Evolutionary conservation across 2,797 vertebrate species (phyloP), one percentile per base, ranked within the genome.

Genomic region (Buceros bicornis): DNA sequence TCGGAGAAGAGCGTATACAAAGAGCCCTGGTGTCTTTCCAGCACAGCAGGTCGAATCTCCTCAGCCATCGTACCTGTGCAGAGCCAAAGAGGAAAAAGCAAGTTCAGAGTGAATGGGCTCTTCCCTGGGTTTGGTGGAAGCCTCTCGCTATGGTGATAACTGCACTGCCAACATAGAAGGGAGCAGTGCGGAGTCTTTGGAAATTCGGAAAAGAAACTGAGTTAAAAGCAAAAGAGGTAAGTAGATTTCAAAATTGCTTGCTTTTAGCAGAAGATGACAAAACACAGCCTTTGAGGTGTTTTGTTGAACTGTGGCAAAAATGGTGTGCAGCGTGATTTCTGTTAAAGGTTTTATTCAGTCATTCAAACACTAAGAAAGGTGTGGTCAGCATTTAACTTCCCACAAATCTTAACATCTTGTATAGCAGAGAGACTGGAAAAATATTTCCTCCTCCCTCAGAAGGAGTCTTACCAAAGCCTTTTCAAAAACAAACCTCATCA

Each of bases 41-140:
- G 87, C 83, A 98, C 98, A 0, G 98, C 98, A 0, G 99, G 98
- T 25, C 92, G 97, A 20, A 93, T 95, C 93, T 99, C 99, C 51
- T 98, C 96, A 12, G 96, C 98, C 99, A 99, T 99, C 2, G 99
- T 99, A 71, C 99, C 99, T 99, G 89, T 2, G 83, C 54, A 83
- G 76, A 93, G 64, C 11, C 87, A 95, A 33, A 87, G 29, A 24
- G 16, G 20, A 67, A 20, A 58, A 81, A 82, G 48, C 24, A 85
- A 22, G 12, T 60, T 73, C 60, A 84, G 42, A 54, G 12, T 3
- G 29, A 60, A 45, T 0, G 4, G 40, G 56, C 6, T 76, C 37
- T 61, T 14, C 51, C 29, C 42, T 8, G 13, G 6, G 4, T 45
- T 53, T 48, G 37, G 25, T 21, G 57, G 35, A 73, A 80, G 58